Evolutionary conservation across 1,140 invertebrate species (phyloP).

Genomic region (Conus betulinus): DNA sequence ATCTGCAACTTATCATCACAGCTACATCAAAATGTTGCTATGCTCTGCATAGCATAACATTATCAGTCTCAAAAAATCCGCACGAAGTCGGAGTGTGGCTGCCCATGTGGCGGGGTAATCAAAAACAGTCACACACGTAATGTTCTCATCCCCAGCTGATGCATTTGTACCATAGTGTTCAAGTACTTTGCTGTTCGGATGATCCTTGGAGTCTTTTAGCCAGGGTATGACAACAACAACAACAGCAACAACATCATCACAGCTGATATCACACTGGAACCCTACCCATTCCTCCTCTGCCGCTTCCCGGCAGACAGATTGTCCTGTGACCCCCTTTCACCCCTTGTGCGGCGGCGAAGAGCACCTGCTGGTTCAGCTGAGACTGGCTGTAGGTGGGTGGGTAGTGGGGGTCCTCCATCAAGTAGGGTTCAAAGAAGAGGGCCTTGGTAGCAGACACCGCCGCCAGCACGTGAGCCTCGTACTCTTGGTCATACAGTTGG

Average conservation of each 20-base stretch:
- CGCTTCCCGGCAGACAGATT: neutral
- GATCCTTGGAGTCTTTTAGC: too few species aligned
- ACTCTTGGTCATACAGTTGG: slow-evolving; percentile 52
- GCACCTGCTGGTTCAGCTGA: neutral
- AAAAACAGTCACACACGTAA: too few species aligned
- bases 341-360: neutral
- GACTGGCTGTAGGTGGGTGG: slow-evolving; percentile 40
- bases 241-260: neutral
- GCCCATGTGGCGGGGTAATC: too few species aligned
- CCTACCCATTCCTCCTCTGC: neutral
- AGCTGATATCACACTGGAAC: neutral
- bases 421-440: slow-evolving; percentile 56
- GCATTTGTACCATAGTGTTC: too few species aligned
- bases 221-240: too few species aligned
- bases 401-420: slow-evolving; percentile 60
- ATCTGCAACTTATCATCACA: too few species aligned
- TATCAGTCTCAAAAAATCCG: too few species aligned
- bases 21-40: too few species aligned
- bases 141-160: too few species aligned
- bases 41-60: too few species aligned
- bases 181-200: too few species aligned
- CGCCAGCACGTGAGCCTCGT: slow-evolving; percentile 63
- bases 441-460: slow-evolving; percentile 59
- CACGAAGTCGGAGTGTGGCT: too few species aligned
- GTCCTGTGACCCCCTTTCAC: neutral